Evolutionary conservation across 2,888 invertebrate species (phyloP).

Genomic region (Mermis nigrescens): DNA sequence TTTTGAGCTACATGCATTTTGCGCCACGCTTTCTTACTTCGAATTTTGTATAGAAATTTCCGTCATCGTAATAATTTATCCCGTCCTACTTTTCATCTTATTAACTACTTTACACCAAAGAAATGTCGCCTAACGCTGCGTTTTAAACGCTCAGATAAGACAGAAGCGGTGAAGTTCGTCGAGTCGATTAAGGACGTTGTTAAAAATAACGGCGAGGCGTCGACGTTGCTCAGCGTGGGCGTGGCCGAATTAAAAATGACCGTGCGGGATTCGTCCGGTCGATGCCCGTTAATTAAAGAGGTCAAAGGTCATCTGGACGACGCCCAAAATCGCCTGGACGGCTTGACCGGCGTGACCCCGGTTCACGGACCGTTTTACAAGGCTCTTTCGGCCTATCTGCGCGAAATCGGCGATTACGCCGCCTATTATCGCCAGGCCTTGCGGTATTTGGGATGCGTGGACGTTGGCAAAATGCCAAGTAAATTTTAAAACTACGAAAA

Average conservation of each 20-base stretch:
- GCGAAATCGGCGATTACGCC: constrained; percentile 61
- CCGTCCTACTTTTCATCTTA: too few species aligned
- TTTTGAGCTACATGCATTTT: too few species aligned
- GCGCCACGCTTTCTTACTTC: too few species aligned
- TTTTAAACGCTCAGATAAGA: neutral
- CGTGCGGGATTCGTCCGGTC: constrained; percentile 33
- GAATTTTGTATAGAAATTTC: too few species aligned
- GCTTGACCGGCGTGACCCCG: constrained; percentile 70
- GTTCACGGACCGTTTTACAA: constrained; percentile 86
- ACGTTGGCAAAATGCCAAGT: constrained; percentile 14
- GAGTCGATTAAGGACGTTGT: neutral
- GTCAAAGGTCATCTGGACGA: constrained; percentile 45
- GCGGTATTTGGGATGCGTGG: constrained; percentile 45
- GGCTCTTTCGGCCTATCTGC: constrained; percentile 53
- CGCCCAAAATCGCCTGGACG: constrained; percentile 60
- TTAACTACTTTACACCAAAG: too few species aligned
- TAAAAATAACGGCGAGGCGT: constrained; percentile 54
- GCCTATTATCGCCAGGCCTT: constrained; percentile 86
- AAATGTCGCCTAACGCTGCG: too few species aligned
- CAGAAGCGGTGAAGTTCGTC: neutral
- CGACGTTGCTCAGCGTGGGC: constrained; percentile 67
- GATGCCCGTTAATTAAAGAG: constrained; percentile 33
- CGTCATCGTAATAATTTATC: too few species aligned
- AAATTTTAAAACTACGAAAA: too few species aligned
- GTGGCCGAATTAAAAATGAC: constrained; percentile 37